These are phyloP conservation scores for Malurus splendens DNA, from an alignment of 2,797 vertebrate species.

Conservation along the genomic window DNA sequence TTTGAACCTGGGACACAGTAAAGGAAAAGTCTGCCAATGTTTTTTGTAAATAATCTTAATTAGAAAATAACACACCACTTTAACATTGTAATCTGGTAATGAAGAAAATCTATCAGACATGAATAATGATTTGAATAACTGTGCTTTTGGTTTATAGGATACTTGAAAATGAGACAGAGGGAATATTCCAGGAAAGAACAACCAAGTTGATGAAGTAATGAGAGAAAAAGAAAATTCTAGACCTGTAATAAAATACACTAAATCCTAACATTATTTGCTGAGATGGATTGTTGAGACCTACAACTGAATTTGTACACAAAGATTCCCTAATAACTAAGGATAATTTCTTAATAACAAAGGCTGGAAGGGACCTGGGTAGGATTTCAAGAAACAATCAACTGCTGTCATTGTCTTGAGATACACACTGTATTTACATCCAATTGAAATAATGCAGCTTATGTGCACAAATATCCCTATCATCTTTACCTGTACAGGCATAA, in stretches of 20 bases:
- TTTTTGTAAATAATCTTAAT: background rate
- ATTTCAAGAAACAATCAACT: background rate
- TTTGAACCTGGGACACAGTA: background rate
- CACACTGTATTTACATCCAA: background rate
- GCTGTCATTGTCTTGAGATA: background rate
- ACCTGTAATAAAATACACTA: background rate
- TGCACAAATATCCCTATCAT: background rate
- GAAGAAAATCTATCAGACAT: background rate
- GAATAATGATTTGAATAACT: background rate
- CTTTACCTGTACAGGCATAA: background rate
- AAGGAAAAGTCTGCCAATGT: background rate
- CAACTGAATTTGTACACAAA: background rate
- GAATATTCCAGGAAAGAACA: background rate
- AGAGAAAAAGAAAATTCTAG: background rate
- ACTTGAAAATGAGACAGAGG: background rate
- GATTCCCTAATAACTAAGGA: background rate
- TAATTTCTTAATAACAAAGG: background rate
- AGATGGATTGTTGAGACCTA: background rate
- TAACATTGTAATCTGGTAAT: background rate
- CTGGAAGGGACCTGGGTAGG: background rate
- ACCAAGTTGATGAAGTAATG: background rate
- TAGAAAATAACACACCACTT: background rate
- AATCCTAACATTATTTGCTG: background rate
- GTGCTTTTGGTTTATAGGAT: background rate
- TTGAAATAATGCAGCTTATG: background rate